Base-by-base conservation (phyloP, 2,888 invertebrate genomes). In the Dryococelus australis region DNA sequence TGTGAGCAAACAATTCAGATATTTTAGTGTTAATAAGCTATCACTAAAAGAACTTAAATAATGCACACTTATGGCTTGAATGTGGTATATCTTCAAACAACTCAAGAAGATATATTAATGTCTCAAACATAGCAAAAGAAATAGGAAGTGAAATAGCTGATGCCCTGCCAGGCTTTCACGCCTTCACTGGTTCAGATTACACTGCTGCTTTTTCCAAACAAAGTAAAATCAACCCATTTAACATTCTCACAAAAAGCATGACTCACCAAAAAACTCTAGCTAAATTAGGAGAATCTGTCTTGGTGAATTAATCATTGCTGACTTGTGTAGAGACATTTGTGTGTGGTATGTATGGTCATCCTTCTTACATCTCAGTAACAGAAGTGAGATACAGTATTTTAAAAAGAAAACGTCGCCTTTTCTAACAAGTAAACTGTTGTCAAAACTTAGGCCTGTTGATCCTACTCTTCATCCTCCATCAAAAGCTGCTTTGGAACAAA, bases 391-490 rank as follows among this genome's bases (percentile, higher is more conserved):
- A 80, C n/a, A 24, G 27, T 80, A 27, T 80, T 80, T 80, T 80
- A n/a, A 80, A 80, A 28, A 20, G 26, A 80, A 80, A 80, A 80
- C 3, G 28, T 80, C 80, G 2, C 80, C 28, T 80, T 26, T n/a
- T 12, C 80, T 27, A n/a, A 80, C 13, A 80, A 27, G 80, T 80
- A 80, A 80, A 13, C 80, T 26, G 12, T 80, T 80, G 26, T 80
- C n/a, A 80, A 80, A 80, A 80, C n/a, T 80, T 28, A 80, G 80
- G 80, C 28, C 80, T 80, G 80, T 80, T 80, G 80, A 80, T 80
- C n/a, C 80, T 27, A 80, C 80, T 80, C 80, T 80, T 80, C n/a
- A n/a, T n/a, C 80, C n/a, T n/a, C n/a, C 80, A 5, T 80, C 80
- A 80, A 80, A 80, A 80, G 10, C 80, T 27, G 80, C 80, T 80